A percentile compares a stretch with the other conserved stretches of the same genome.
Evolutionary conservation across 2,888 invertebrate species (phyloP).

Genomic region (Hypomecis punctinalis): DNA sequence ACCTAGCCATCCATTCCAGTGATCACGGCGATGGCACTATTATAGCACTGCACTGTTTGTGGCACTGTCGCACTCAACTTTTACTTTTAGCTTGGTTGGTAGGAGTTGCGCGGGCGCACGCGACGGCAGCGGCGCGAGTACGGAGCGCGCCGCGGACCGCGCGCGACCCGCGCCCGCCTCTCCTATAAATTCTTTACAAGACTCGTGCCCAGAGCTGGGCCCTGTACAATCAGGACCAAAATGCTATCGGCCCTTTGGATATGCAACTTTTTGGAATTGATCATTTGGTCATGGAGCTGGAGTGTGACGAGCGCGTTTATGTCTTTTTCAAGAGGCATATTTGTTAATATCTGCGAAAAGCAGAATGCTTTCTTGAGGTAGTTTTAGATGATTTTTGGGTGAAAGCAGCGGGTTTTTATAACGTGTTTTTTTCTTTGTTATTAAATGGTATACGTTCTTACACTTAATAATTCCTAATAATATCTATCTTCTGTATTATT

Average conservation of each 20-base stretch:
- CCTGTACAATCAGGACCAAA: conserved; percentile 73
- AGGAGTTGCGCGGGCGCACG: not conserved
- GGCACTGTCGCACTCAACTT: conserved; percentile 63
- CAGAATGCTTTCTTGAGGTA: no score
- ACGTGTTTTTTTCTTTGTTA: no score
- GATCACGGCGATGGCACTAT: conserved; percentile 54
- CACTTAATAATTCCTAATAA: no score
- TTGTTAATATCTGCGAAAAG: no score
- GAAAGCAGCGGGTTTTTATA: no score
- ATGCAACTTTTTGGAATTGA: no score
- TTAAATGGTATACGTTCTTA: no score
- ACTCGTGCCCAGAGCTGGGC: conserved; percentile 76
- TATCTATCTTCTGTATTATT: no score
- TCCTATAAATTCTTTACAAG: conserved; percentile 81
- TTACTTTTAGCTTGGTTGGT: conserved; percentile 54
- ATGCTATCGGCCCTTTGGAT: conserved; percentile 56
- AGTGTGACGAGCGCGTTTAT: no score
- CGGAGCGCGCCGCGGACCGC: conserved; percentile 30
- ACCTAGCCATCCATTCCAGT: conserved; percentile 77
- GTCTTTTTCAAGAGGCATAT: no score
- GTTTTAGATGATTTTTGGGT: no score
- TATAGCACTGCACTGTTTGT: conserved; percentile 51
- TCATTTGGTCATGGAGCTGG: no score
- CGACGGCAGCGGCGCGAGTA: conserved; percentile 27
- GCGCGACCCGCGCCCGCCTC: conserved; percentile 68